Percentiles rank a stretch among this genome's conserved stretches.
Evolutionary conservation across 1,140 invertebrate species (phyloP).

Genomic region (Tribolium castaneum): DNA sequence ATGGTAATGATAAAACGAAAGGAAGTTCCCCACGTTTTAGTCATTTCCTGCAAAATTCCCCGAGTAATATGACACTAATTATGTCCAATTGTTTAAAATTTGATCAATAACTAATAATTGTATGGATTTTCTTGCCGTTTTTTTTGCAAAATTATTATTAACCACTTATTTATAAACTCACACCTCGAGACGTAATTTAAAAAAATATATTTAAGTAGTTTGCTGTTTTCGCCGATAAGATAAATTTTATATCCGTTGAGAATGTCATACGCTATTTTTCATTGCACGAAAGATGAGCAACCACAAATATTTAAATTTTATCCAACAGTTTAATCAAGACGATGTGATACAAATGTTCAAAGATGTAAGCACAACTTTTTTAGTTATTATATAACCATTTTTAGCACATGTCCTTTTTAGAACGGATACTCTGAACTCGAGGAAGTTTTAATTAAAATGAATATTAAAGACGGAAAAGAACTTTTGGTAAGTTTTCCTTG

Average conservation of each 20-base stretch:
- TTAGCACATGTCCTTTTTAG: neutral
- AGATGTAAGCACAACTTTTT: constrained; percentile 18
- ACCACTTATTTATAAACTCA: too few species aligned
- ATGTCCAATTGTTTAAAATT: too few species aligned
- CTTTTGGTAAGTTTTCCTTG: constrained; percentile 41
- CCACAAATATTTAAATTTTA: constrained; percentile 12
- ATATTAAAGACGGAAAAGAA: constrained; percentile 2
- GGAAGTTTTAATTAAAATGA: neutral
- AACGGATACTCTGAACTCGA: constrained; percentile 39
- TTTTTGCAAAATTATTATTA: too few species aligned
- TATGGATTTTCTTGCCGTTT: too few species aligned
- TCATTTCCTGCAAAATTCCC: neutral
- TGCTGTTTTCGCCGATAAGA: neutral
- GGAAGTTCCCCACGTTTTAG: neutral
- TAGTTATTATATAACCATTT: neutral
- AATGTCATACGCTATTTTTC: neutral
- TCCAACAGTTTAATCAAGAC: neutral
- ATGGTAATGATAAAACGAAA: neutral
- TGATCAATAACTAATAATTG: too few species aligned
- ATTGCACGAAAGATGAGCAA: neutral
- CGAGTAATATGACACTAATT: neutral
- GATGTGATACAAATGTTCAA: constrained; percentile 23
- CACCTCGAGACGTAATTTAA: neutral
- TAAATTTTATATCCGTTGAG: neutral
- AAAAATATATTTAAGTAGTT: neutral